Percentiles rank a stretch among this genome's conserved stretches.
Conservation (phyloP, 1,140 invertebrate species). For the Penaeus vannamei region DNA sequence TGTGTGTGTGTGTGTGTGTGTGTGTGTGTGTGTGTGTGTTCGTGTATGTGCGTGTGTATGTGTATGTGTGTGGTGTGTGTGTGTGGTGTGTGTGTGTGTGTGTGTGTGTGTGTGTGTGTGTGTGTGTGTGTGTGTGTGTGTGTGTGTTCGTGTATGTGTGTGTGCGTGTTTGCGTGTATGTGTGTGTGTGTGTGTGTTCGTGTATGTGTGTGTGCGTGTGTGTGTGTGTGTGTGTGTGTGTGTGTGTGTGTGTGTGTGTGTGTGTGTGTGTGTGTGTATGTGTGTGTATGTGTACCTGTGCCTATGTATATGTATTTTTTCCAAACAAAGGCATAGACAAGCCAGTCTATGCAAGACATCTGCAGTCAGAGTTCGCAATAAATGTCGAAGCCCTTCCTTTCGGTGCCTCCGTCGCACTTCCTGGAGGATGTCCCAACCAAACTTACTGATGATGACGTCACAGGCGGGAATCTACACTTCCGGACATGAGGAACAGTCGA, state of each 20-base stretch:
- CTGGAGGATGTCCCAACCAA: too few species aligned
- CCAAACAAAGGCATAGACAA: not conserved
- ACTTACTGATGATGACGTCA: too few species aligned
- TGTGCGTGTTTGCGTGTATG: too few species aligned
- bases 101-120: not conserved
- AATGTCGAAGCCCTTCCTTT: too few species aligned
- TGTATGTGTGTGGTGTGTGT: too few species aligned
- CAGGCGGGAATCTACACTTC: too few species aligned
- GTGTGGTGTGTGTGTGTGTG: not conserved
- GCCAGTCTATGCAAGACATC: not conserved
- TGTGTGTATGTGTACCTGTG: not conserved
- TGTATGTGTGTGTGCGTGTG: slow-evolving; percentile 14
- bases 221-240: too few species aligned
- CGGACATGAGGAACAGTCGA: too few species aligned
- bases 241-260: slow-evolving; percentile 21
- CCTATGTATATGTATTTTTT: not conserved
- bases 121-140: not conserved
- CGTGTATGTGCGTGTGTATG: too few species aligned
- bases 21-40: too few species aligned
- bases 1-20: not conserved
- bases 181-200: too few species aligned
- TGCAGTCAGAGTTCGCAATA: not conserved
- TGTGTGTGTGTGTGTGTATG: not conserved
- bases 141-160: not conserved
- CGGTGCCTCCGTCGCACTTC: too few species aligned